These are phyloP conservation scores for Eupeodes luniger DNA, from an alignment of 2,888 invertebrate species.

Conservation along the genomic window DNA sequence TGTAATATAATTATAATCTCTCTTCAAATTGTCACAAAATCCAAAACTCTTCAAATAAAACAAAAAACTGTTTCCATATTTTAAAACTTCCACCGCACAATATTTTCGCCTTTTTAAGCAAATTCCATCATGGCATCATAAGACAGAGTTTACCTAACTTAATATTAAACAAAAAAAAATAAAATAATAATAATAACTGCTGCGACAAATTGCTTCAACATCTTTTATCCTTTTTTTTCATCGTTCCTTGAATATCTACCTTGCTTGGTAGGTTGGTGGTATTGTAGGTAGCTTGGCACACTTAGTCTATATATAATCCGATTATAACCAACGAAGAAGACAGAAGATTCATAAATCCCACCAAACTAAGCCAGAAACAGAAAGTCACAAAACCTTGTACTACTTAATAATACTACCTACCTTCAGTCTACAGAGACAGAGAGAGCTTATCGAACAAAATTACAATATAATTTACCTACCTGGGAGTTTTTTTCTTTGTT, in stretches of 20 bases:
- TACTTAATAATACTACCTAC: conserved; percentile 20
- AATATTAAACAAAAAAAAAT: conserved; percentile 3
- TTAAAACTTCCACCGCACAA: background rate
- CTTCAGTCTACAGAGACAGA: too few species aligned
- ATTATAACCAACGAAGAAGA: conserved; percentile 49
- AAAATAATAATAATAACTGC: conserved; percentile 2
- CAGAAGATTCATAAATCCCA: conserved; percentile 60
- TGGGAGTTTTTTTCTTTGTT: background rate
- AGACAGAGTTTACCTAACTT: background rate
- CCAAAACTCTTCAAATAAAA: background rate
- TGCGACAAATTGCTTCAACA: conserved; percentile 64
- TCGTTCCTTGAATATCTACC: conserved; percentile 8
- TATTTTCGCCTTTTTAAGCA: conserved; percentile 23
- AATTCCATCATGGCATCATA: background rate
- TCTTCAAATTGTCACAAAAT: background rate
- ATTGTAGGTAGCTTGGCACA: conserved; percentile 15
- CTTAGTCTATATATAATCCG: conserved; percentile 58
- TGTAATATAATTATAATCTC: background rate
- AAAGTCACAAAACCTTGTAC: conserved; percentile 18
- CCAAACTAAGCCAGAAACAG: conserved; percentile 28
- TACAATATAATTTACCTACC: conserved; percentile 73
- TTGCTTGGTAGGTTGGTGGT: background rate
- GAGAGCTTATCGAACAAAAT: conserved; percentile 72
- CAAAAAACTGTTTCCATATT: background rate
- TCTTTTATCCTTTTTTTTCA: conserved; percentile 34